A percentile compares a stretch with the other conserved stretches of the same genome.
Conservation (phyloP, 2,113 vertebrate species). For the Gymnarchus niloticus region DNA sequence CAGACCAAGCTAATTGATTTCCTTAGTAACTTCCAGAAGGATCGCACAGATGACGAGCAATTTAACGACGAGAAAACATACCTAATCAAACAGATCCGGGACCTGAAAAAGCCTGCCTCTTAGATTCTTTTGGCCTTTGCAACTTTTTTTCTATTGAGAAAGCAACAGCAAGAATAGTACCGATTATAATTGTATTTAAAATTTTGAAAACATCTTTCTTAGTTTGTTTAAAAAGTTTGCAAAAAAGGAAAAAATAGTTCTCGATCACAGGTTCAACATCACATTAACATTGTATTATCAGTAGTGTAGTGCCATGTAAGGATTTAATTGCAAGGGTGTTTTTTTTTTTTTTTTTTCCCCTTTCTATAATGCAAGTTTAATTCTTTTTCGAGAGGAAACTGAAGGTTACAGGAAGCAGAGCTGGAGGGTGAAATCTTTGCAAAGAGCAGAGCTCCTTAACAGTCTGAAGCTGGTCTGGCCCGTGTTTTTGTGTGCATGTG, state of each 20-base stretch:
- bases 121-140: constrained; percentile 47
- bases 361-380: constrained; percentile 35
- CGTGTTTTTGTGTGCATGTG: neutral
- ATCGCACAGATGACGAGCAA: constrained; percentile 78
- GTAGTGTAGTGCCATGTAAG: constrained; percentile 50
- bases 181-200: constrained; percentile 56
- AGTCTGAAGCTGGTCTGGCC: neutral
- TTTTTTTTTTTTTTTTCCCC: neutral
- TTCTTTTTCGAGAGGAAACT: constrained; percentile 46
- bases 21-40: constrained; percentile 82
- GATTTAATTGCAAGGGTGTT: constrained; percentile 27
- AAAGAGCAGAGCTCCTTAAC: neutral
- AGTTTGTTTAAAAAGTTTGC: constrained; percentile 47
- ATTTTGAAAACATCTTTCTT: constrained; percentile 45
- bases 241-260: constrained; percentile 43
- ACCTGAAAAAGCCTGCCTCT: constrained; percentile 73
- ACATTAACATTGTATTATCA: constrained; percentile 35
- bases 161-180: constrained; percentile 36
- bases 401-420: constrained; percentile 32
- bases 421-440: neutral
- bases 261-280: constrained; percentile 49
- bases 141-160: constrained; percentile 49
- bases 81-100: constrained; percentile 82
- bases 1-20: constrained; percentile 84
- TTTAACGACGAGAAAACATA: constrained; percentile 84